phyloP scores from a whole-genome alignment of 2,113 vertebrate genomes.

The Columbina picui region DNA sequence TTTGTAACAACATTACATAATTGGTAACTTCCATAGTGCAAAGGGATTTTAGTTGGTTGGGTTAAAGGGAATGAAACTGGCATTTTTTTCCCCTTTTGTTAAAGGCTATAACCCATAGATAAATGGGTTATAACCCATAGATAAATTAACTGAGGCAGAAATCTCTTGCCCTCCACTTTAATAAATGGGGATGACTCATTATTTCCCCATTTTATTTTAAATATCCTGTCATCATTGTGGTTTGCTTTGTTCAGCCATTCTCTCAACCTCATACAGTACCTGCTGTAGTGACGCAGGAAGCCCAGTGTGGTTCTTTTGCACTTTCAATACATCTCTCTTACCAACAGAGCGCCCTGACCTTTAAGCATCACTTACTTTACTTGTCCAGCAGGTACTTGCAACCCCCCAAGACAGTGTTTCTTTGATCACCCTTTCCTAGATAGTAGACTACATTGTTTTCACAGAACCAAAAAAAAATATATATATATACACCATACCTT shows the following conservation, averaged over 20 bases:
- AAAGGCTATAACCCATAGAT: not conserved
- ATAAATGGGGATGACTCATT: not conserved
- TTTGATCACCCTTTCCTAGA: not conserved
- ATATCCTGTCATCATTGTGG: not conserved
- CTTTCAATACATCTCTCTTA: not conserved
- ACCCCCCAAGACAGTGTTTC: not conserved
- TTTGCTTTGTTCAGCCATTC: conserved; percentile 15
- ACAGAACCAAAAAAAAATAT: not conserved
- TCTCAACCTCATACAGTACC: not conserved
- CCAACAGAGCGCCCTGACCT: not conserved
- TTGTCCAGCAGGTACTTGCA: not conserved
- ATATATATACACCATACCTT: too few relatives aligned
- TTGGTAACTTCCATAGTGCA: not conserved
- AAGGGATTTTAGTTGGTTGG: not conserved
- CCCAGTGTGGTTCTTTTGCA: not conserved
- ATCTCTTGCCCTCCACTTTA: not conserved
- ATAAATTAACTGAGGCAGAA: conserved; percentile 10
- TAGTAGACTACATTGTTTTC: not conserved
- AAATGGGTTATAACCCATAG: not conserved
- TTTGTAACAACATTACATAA: not conserved
- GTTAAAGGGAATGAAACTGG: not conserved
- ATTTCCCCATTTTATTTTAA: conserved; percentile 24
- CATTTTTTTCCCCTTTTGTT: not conserved
- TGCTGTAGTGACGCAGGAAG: not conserved
- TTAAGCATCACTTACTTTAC: not conserved